These are phyloP conservation scores for Micromesistius poutassou DNA, from an alignment of 2,797 vertebrate genomes.

Conservation along the genomic window DNA sequence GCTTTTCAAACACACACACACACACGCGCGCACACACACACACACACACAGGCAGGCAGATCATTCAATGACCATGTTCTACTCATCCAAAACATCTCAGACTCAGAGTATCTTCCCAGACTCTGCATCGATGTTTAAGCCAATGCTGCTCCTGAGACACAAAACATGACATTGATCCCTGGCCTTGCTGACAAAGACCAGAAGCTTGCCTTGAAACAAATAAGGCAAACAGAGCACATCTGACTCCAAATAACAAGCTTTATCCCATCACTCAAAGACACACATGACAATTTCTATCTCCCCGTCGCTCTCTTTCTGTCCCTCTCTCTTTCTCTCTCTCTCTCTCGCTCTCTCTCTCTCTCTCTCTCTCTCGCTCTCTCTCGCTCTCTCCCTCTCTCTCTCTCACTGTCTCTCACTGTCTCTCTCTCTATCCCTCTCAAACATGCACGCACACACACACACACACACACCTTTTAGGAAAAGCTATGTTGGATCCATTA, in stretches of 20 bases:
- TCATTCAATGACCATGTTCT: conserved; percentile 27
- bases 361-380: too few relatives aligned
- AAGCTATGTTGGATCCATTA: background rate
- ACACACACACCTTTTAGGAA: background rate
- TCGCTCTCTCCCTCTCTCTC: too few relatives aligned
- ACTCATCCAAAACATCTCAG: conserved; percentile 28
- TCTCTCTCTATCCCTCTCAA: background rate
- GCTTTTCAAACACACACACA: background rate
- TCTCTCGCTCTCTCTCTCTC: too few relatives aligned
- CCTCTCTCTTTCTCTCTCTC: too few relatives aligned
- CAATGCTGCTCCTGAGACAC: conserved; percentile 1
- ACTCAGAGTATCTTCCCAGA: conserved; percentile 26
- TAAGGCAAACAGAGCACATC: conserved; percentile 64
- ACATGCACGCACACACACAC: background rate
- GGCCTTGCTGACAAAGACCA: conserved; percentile 41
- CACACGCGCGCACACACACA: conserved; percentile 6
- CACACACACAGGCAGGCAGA: conserved; percentile 6
- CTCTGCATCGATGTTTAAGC: conserved; percentile 16
- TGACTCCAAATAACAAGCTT: conserved; percentile 61
- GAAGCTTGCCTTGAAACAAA: conserved; percentile 50
- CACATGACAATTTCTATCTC: background rate
- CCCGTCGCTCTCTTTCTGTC: background rate
- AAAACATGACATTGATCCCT: conserved; percentile 59
- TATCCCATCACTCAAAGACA: conserved; percentile 51
- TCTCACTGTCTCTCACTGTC: too few relatives aligned